phyloP scores from a whole-genome alignment of 1,140 invertebrate species.

The Maconellicoccus hirsutus region DNA sequence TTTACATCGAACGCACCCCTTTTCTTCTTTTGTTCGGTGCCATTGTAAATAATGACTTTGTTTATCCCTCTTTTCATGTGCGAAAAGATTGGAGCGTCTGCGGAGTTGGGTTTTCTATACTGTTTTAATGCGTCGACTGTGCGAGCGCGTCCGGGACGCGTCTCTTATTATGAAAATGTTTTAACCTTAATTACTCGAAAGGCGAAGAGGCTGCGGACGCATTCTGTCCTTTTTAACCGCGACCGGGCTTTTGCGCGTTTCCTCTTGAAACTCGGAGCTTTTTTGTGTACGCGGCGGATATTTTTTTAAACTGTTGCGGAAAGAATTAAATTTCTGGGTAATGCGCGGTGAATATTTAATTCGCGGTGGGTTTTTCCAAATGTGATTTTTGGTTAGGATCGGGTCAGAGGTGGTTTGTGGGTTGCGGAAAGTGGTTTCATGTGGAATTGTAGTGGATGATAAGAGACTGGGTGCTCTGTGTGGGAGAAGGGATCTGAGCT shows the following conservation, averaged over 20 bases:
- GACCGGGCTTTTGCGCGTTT: too few relatives aligned
- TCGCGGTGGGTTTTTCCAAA: too few relatives aligned
- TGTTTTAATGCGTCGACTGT: neutral
- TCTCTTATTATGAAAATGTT: constrained; percentile 15
- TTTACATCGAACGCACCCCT: neutral
- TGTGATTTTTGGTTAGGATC: too few relatives aligned
- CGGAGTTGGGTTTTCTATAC: neutral
- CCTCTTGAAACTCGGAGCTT: too few relatives aligned
- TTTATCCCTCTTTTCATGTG: constrained; percentile 17
- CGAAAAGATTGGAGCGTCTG: neutral
- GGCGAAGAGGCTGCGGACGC: neutral
- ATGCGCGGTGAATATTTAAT: too few relatives aligned
- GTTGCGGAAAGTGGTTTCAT: too few relatives aligned
- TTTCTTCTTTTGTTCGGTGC: neutral
- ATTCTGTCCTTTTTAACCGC: neutral
- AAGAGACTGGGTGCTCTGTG: too few relatives aligned
- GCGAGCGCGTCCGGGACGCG: too few relatives aligned
- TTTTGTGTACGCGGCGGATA: too few relatives aligned
- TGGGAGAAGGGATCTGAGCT: too few relatives aligned
- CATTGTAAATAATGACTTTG: constrained; percentile 17
- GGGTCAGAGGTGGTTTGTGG: too few relatives aligned
- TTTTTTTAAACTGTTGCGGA: neutral
- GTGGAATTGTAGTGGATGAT: too few relatives aligned
- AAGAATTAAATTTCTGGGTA: neutral
- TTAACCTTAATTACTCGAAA: constrained; percentile 15